Conservation (phyloP, 2,113 vertebrate genomes). For the Phainopepla nitens region DNA sequence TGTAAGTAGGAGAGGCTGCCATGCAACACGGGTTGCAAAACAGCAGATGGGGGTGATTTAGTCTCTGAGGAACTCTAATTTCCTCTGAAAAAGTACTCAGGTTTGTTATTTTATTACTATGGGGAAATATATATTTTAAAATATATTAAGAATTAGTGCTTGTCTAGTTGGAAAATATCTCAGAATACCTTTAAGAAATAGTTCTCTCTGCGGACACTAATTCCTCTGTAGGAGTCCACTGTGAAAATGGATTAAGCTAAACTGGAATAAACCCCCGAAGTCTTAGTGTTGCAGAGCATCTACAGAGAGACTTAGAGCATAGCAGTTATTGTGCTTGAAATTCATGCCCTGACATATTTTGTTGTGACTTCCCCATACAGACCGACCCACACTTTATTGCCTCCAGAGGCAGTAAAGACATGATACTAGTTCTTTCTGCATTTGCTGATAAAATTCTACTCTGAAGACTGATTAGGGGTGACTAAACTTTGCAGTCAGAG, state of each 20-base stretch:
- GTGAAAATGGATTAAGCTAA: conserved; percentile 56
- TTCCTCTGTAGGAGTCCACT: conserved; percentile 49
- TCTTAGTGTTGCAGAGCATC: conserved; percentile 26
- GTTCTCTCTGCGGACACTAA: conserved; percentile 25
- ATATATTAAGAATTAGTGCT: conserved; percentile 35
- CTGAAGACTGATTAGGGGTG: conserved; percentile 32
- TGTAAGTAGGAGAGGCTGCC: conserved; percentile 69
- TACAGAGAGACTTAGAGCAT: neutral
- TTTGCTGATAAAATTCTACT: conserved; percentile 42
- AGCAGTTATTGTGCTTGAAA: conserved; percentile 41
- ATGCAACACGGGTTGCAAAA: conserved; percentile 60
- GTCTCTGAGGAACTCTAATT: conserved; percentile 65
- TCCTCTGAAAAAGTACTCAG: conserved; percentile 53
- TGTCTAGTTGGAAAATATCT: conserved; percentile 30
- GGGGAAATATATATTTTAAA: conserved; percentile 45
- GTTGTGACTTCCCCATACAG: neutral
- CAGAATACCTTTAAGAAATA: conserved; percentile 5
- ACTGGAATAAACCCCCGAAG: neutral
- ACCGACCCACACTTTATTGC: neutral
- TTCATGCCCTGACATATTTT: conserved; percentile 17
- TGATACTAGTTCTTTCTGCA: conserved; percentile 12
- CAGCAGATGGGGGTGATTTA: conserved; percentile 68
- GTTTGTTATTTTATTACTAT: conserved; percentile 57
- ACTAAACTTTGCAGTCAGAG: conserved; percentile 50
- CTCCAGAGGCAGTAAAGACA: neutral